These are phyloP conservation scores for Pocillopora verrucosa DNA, from an alignment of 64 coral and sea anemone genomes.

Conservation along the genomic window DNA sequence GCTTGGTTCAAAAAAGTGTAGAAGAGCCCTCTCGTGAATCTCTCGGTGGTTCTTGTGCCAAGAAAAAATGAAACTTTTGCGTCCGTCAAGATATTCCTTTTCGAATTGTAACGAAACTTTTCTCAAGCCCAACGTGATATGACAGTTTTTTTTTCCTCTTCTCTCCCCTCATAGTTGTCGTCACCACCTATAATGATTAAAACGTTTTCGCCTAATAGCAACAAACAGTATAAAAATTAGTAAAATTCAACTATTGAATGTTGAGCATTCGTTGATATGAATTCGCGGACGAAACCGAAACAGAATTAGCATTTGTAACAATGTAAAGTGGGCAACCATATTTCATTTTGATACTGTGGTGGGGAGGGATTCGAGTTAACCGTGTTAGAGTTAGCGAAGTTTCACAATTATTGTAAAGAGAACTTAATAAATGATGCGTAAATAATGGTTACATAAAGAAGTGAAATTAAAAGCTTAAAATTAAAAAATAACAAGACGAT, in stretches of 20 bases:
- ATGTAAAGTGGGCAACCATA: too few species aligned
- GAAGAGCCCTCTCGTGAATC: slow-evolving; percentile 67
- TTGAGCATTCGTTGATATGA: not conserved
- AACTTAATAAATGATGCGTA: too few species aligned
- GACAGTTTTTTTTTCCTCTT: slow-evolving; percentile 32
- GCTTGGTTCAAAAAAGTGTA: slow-evolving; percentile 40
- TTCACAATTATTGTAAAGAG: too few species aligned
- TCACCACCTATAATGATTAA: slow-evolving; percentile 78
- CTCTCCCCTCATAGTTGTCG: slow-evolving; percentile 52
- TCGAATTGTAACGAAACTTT: slow-evolving; percentile 64
- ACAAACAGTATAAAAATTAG: not conserved
- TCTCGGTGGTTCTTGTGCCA: slow-evolving; percentile 59
- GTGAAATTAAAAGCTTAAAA: too few species aligned
- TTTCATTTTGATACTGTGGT: too few species aligned
- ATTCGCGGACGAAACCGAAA: too few species aligned
- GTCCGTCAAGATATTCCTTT: slow-evolving; percentile 44
- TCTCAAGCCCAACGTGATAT: slow-evolving; percentile 55
- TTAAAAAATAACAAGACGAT: too few species aligned
- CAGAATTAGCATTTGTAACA: too few species aligned
- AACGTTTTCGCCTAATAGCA: slow-evolving; percentile 34
- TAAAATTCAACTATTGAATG: not conserved
- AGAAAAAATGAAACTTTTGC: slow-evolving; percentile 67
- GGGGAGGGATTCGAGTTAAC: too few species aligned
- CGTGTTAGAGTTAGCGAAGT: too few species aligned
- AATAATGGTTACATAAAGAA: too few species aligned